Base-by-base conservation (phyloP, 1,140 invertebrate species). In the Aricia agestis region DNA sequence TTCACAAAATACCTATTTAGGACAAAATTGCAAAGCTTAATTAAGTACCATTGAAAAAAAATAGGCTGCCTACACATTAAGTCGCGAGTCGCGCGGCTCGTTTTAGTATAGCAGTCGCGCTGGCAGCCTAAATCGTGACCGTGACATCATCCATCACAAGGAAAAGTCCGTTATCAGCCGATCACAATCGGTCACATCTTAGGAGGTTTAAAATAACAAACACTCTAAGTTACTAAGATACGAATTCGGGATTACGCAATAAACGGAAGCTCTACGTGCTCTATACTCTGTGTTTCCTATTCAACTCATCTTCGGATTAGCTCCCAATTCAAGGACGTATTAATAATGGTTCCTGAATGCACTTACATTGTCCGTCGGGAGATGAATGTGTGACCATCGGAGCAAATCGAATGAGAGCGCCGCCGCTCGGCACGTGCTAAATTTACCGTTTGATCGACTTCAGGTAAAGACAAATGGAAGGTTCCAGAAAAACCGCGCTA, bases 271-370 rank as follows among this genome's bases (percentile, higher is more conserved):
- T 52, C 10, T 52, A 52, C 11, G 13, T 9, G 13, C 10, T 11
- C 45, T 52, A 36, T 36, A 15, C 11, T 52, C 45, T 52, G 11
- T 52, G 13, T 77, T 76, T 79, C 80, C 81, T 79, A 78, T 82
- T 85, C 84, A 82, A 82, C 81, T 79, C 19, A 32, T 61, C 81
- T 78, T 76, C 76, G 84, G 86, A 90, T 86, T 89, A 87, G 84
- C 80, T 86, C 82, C 79, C 79, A 85, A 76, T 78, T 84, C 86
- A 86, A 90, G 83, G 80, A 81, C 81, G 83, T 88, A 90, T 87
- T 90, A 89, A 90, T 90, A 89, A 86, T 84, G 82, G 80, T 79
- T 74, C 82, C 80, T 87, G 86, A 89, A 90, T 89, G 85, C 85
- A 89, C 84, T 89, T 88, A 90, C 86, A 85, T 82, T 85, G 78